Base-by-base conservation (phyloP, 2,113 vertebrate genomes). In the Phalacrocorax brasilianus region DNA sequence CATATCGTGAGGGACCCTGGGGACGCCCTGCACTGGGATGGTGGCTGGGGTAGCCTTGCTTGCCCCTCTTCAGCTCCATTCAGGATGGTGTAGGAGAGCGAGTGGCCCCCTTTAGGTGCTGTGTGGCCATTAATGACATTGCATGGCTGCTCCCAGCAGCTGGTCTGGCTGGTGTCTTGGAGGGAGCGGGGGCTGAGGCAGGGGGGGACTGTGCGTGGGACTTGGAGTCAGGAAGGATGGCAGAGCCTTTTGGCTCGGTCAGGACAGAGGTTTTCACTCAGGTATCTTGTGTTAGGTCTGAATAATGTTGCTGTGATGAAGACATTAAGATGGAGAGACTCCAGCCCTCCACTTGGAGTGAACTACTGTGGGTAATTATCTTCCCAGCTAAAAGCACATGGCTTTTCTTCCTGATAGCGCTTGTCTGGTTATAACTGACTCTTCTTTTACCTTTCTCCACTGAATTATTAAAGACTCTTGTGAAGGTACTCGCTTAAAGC, bases 141-240 rank as follows among this genome's bases (percentile, higher is more conserved):
- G 52, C 42, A 33, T 0, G 2, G 52, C 58, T 53, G 35, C 23
- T 85, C 23, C 17, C 63, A 21, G 50, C 0, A 1, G 35, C 35
- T 50, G 13, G 10, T 20, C 42, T 33, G 47, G 21, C 56, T 85
- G 67, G 30, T 4, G 42, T 20, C n/a, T 35, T 18, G 28, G n/a
- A 61, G 19, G 32, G 33, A 70, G 27, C 1, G 1, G 33, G 44
- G 23, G 8, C 40, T 4, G 7, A 17, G 32, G 2, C 4, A 1
- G 3, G 71, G 5, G 5, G 7, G 12, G 15, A 6, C 5, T 19
- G 2, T 3, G 5, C 1, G 3, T n/a, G 49, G 27, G 38, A 40
- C 33, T 14, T 50, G 55, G 55, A 42, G 21, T 7, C 19, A 22
- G 30, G 38, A 63, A 49, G 44, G 13, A 38, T 2, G 3, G 65